A percentile compares a stretch with the other conserved stretches of the same genome.
These are phyloP conservation scores for Tachystola acroxantha DNA, from an alignment of 2,888 invertebrate genomes.

Conservation along the genomic window DNA sequence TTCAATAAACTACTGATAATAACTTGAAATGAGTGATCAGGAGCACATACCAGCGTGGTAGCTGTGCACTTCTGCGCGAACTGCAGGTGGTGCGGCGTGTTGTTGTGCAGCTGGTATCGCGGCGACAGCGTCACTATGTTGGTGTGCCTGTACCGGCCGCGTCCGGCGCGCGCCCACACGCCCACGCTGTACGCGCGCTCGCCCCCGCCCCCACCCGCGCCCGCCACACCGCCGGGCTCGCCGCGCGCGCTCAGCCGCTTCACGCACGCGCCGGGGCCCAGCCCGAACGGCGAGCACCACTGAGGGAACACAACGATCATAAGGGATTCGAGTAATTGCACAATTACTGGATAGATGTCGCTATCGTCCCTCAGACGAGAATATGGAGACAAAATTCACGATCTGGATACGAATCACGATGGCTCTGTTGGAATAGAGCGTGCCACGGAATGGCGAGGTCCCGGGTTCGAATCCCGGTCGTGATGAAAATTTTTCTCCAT, in stretches of 20 bases:
- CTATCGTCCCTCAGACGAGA: too few species aligned
- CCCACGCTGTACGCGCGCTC: conserved; percentile 90
- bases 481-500: too few species aligned
- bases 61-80: conserved; percentile 94
- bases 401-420: too few species aligned
- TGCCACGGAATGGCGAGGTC: too few species aligned
- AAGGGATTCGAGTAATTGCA: too few species aligned
- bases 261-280: conserved; percentile 88
- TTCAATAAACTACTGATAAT: too few species aligned
- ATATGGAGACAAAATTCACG: too few species aligned
- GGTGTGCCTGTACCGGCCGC: conserved; percentile 93
- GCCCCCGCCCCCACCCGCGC: conserved; percentile 54
- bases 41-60: conserved; percentile 83
- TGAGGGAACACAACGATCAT: conserved; percentile 37
- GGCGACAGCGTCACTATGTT: conserved; percentile 96
- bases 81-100: conserved; percentile 86
- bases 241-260: conserved; percentile 72
- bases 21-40: too few species aligned
- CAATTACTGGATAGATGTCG: too few species aligned
- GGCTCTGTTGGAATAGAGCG: too few species aligned
- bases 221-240: conserved; percentile 62
- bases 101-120: conserved; percentile 95
- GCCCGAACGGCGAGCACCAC: conserved; percentile 93
- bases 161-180: conserved; percentile 91
- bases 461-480: too few species aligned